Evolutionary conservation across 2,113 vertebrate species (phyloP), one percentile per base, ranked within the genome.

Genomic region (Dunckerocampus dactyliophorus): DNA sequence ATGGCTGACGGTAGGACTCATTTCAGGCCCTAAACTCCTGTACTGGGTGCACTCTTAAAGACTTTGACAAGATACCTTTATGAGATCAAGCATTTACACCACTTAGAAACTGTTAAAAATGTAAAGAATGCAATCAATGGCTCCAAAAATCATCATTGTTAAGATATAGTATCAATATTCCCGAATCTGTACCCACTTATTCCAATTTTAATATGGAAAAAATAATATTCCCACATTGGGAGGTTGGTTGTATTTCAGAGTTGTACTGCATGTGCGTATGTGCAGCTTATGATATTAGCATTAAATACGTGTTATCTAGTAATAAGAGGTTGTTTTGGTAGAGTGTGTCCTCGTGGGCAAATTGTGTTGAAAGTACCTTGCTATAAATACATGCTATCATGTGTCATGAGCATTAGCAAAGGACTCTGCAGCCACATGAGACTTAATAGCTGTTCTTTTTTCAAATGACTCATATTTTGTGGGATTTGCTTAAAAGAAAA

Each of bases 311-410:
- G 43, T 1, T 22, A 0, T 43, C 12, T 47, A 37, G 67, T 39
- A 63, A 63, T 37, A 58, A 61, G 61, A 31, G 14, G 1, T 3
- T 80, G 39, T 71, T 81, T 71, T 63, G 21, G 64, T 55, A 3
- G 16, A 9, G 39, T 34, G 19, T 1, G 56, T 19, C 54, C 43
- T 66, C 47, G 39, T 7, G n/a, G 39, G 67, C 61, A 60, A 58
- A 72, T 34, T 72, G 76, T 83, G 73, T 59, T 84, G 71, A 82
- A 83, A 67, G 67, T 49, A n/a, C 37, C 70, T 62, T 74, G 69
- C 88, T 88, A 89, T 84, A 86, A 88, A 89, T 89, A 87, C 70
- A 77, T 71, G 75, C 63, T 72, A 87, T 89, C 85, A 82, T 59
- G 60, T 89, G 69, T 72, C 85, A 55, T 39, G 37, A 68, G 73